Evolutionary conservation across 2,797 vertebrate genomes (phyloP).

Genomic region (Falco biarmicus): DNA sequence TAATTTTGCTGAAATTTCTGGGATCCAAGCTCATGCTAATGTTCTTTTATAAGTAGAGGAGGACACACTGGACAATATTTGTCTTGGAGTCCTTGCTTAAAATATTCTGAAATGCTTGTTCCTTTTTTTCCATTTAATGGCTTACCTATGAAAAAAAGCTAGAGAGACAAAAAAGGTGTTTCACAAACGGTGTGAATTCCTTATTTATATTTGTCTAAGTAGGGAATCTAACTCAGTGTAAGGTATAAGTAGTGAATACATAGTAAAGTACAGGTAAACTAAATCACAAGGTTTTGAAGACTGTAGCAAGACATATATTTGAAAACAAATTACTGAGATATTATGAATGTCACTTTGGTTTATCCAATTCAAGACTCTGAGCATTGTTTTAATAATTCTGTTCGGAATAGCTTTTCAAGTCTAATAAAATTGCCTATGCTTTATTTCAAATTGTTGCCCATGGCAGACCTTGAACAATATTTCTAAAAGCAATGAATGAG

Average conservation of each 20-base stretch:
- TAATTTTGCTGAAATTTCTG: background rate
- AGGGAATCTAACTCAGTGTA: background rate
- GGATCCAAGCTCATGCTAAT: background rate
- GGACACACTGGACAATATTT: background rate
- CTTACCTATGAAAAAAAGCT: background rate
- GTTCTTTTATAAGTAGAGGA: background rate
- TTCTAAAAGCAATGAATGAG: slow-evolving; percentile 8
- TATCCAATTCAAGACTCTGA: slow-evolving; percentile 2
- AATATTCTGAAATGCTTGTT: background rate
- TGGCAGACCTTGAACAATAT: background rate
- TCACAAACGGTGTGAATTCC: background rate
- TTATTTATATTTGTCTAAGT: background rate
- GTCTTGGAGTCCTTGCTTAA: background rate
- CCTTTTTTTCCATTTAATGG: background rate
- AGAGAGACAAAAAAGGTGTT: background rate
- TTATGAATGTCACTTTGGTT: slow-evolving; percentile 12
- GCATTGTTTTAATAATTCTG: slow-evolving; percentile 37
- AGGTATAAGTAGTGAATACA: background rate
- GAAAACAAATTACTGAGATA: slow-evolving; percentile 3
- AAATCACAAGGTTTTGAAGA: background rate
- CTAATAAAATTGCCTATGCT: slow-evolving; percentile 23
- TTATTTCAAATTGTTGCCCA: slow-evolving; percentile 29
- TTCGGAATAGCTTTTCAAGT: slow-evolving; percentile 17
- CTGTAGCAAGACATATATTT: background rate
- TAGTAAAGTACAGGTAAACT: background rate